These are phyloP conservation scores for Hemiprocne comata DNA, from an alignment of 2,113 vertebrate genomes.

Conservation along the genomic window DNA sequence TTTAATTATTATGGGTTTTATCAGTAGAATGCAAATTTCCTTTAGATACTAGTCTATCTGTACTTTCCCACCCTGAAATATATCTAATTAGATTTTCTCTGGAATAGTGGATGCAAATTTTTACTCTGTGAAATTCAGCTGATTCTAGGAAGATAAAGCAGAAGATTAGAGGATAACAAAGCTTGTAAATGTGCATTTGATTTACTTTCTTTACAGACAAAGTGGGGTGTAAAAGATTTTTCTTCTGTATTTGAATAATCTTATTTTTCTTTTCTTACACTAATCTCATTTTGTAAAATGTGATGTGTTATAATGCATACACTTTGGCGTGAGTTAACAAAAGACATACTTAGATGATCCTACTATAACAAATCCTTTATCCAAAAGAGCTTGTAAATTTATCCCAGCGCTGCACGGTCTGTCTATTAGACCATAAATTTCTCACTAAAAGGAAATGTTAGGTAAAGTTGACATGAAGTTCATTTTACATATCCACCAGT, in stretches of 20 bases:
- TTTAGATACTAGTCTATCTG: slow-evolving; percentile 44
- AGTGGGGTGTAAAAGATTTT: not conserved
- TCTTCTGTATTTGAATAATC: not conserved
- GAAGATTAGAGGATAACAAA: slow-evolving; percentile 45
- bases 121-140: slow-evolving; percentile 46
- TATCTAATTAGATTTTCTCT: slow-evolving; percentile 72
- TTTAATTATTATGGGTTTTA: slow-evolving; percentile 60
- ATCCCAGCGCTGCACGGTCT: not conserved
- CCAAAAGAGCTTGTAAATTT: slow-evolving; percentile 8
- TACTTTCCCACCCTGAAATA: slow-evolving; percentile 56
- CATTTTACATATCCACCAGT: not conserved
- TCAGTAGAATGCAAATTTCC: slow-evolving; percentile 58
- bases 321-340: not conserved
- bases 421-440: slow-evolving; percentile 5
- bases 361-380: slow-evolving; percentile 21
- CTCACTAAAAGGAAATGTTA: not conserved
- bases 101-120: slow-evolving; percentile 64
- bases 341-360: not conserved
- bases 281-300: not conserved
- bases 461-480: not conserved
- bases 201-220: slow-evolving; percentile 29
- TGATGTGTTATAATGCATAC: not conserved
- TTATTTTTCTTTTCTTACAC: not conserved
- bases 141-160: slow-evolving; percentile 63
- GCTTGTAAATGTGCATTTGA: slow-evolving; percentile 44